phyloP scores from a whole-genome alignment of 2,113 vertebrate species.

The Quiscalus mexicanus region DNA sequence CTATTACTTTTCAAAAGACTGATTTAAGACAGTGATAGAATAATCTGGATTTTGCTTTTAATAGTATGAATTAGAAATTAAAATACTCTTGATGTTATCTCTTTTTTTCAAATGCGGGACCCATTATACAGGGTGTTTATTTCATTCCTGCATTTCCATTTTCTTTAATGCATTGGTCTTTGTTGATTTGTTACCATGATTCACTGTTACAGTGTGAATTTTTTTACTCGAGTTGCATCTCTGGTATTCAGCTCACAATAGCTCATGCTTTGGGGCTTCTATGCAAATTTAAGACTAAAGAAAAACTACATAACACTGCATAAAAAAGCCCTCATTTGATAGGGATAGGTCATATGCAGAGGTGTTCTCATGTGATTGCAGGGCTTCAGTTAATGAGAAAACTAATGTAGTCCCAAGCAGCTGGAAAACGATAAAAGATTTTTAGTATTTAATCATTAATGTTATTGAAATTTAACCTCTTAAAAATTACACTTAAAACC shows the following conservation, averaged over 20 bases:
- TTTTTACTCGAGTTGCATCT: not conserved
- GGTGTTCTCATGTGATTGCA: not conserved
- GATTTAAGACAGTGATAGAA: not conserved
- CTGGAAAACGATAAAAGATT: not conserved
- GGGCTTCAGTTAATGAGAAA: not conserved
- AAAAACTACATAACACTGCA: not conserved
- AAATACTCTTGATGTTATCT: not conserved
- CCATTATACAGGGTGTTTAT: not conserved
- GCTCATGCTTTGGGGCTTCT: not conserved
- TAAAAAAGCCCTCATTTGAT: not conserved
- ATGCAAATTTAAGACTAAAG: not conserved
- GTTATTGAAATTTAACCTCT: not conserved
- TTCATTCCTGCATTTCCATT: slow-evolving; percentile 4
- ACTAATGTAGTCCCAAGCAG: not conserved
- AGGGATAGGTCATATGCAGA: not conserved
- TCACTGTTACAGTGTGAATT: not conserved
- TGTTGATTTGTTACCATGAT: not conserved
- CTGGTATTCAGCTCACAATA: not conserved
- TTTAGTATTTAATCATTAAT: not conserved
- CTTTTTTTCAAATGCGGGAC: not conserved
- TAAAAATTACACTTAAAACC: not conserved
- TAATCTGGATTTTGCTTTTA: not conserved
- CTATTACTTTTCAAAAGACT: not conserved
- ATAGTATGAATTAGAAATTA: not conserved
- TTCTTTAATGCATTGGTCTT: not conserved